phyloP scores from a whole-genome alignment of 2,113 vertebrate genomes.

The Charina bottae region DNA sequence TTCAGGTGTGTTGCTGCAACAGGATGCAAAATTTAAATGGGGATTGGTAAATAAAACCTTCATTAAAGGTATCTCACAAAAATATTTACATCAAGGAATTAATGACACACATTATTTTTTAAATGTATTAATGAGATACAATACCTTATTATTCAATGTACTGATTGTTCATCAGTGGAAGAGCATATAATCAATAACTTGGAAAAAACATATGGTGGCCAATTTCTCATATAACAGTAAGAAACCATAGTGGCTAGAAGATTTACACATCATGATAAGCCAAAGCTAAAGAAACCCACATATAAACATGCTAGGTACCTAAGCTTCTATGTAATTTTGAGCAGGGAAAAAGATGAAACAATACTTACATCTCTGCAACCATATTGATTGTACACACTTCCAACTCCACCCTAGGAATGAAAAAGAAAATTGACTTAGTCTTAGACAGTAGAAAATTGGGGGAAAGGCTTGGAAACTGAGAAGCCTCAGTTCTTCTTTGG shows the following conservation, averaged over 20 bases:
- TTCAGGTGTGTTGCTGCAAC: not conserved
- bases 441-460: not conserved
- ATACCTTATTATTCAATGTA: not conserved
- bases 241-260: not conserved
- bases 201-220: not conserved
- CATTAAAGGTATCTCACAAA: not conserved
- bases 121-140: not conserved
- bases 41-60: not conserved
- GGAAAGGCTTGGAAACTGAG: not conserved
- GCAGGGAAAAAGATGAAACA: not conserved
- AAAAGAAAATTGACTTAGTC: not conserved
- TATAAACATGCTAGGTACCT: not conserved
- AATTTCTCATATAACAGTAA: not conserved
- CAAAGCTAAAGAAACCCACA: not conserved
- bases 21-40: not conserved
- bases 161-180: not conserved
- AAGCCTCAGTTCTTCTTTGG: not conserved
- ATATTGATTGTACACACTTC: slow-evolving; percentile 2
- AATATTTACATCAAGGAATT: not conserved
- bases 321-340: not conserved
- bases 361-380: slow-evolving; percentile 30
- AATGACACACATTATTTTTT: not conserved
- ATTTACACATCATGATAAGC: not conserved
- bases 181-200: not conserved
- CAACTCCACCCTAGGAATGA: not conserved